Conservation (phyloP, 2,797 vertebrate genomes). For the Chelonia mydas region DNA sequence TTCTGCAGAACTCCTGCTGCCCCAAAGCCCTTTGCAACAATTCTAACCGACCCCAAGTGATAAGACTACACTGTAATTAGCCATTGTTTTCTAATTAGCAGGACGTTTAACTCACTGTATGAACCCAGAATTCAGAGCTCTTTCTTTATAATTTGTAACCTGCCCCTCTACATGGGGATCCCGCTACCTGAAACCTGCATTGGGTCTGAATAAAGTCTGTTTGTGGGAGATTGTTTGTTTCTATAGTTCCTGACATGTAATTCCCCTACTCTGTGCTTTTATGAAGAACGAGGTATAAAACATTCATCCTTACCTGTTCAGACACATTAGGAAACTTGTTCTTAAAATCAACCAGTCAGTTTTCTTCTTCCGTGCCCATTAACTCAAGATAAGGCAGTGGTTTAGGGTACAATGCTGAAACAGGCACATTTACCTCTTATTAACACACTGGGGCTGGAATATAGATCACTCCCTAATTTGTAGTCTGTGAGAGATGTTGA, state of each 20-base stretch:
- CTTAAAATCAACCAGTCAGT: neutral
- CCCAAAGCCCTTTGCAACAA: neutral
- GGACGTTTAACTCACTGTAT: neutral
- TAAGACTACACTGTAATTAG: neutral
- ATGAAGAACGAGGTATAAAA: neutral
- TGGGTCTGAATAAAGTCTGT: neutral
- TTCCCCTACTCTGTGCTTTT: neutral
- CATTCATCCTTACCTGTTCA: neutral
- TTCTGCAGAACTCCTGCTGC: neutral
- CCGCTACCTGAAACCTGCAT: neutral
- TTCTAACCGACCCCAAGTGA: fast-evolving
- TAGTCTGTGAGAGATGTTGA: neutral
- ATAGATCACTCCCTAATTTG: neutral
- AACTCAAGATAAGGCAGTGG: neutral
- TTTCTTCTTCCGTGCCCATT: neutral
- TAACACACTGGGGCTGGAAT: neutral
- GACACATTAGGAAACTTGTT: neutral
- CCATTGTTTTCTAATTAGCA: neutral
- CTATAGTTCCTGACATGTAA: too few relatives aligned
- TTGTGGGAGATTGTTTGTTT: neutral
- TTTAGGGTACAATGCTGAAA: neutral
- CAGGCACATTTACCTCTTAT: neutral
- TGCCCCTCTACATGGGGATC: neutral
- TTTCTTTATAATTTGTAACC: neutral
- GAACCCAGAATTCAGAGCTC: neutral